A percentile compares a stretch with the other conserved stretches of the same genome.
Evolutionary conservation across 2,113 vertebrate genomes (phyloP).

Genomic region (Gavialis gangeticus): DNA sequence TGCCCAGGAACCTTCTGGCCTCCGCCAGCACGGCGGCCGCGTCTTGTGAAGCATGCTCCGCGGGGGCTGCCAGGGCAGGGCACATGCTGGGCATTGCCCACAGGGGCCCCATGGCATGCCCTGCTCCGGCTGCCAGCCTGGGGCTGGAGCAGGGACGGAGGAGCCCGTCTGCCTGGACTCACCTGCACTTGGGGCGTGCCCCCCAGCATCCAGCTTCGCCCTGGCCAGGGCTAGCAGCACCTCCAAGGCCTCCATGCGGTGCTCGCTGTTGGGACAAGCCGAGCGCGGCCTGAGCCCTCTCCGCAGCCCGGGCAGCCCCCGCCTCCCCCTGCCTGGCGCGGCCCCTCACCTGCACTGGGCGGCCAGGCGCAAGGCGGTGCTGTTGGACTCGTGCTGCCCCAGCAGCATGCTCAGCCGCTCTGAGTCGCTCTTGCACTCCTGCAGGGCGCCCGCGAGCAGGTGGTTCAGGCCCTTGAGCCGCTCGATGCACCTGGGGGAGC

Average conservation of each 20-base stretch:
- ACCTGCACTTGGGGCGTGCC: neutral
- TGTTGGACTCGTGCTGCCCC: constrained; percentile 82
- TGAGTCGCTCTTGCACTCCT: constrained; percentile 81
- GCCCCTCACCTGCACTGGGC: constrained; percentile 85
- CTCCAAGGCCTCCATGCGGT: constrained; percentile 83
- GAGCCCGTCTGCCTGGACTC: neutral
- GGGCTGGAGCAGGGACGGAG: neutral
- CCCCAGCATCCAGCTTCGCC: constrained; percentile 31
- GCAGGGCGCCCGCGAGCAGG: constrained; percentile 82
- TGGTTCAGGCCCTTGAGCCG: constrained; percentile 86
- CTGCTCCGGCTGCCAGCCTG: neutral
- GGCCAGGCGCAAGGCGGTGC: constrained; percentile 85
- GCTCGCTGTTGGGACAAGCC: constrained; percentile 81
- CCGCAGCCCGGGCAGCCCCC: too few relatives aligned
- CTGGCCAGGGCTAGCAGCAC: constrained; percentile 80
- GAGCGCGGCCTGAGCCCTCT: neutral
- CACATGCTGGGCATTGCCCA: accelerated
- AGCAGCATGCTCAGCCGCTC: constrained; percentile 85
- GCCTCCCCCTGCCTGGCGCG: accelerated
- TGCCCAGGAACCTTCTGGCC: neutral
- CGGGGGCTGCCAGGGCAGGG: accelerated
- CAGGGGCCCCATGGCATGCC: neutral
- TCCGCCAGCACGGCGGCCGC: neutral
- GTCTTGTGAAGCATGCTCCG: neutral
- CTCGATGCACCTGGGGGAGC: constrained; percentile 80